A percentile compares a stretch with the other conserved stretches of the same genome.
Evolutionary conservation across 1,140 invertebrate genomes (phyloP).

Genomic region (Charaxes varanes): DNA sequence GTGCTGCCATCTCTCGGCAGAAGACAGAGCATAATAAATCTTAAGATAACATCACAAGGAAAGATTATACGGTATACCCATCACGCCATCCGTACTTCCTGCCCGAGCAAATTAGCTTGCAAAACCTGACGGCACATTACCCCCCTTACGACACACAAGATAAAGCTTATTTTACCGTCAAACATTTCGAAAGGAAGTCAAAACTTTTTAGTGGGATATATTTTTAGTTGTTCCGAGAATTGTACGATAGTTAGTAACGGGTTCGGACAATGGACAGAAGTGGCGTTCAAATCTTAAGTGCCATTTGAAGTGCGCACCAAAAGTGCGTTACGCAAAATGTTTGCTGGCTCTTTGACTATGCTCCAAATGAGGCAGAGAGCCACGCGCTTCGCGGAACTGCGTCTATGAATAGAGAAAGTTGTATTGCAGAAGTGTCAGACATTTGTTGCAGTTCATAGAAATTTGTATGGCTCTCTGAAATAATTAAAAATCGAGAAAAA

Average conservation of each 20-base stretch:
- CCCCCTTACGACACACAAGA: conserved; percentile 17
- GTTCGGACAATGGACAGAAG: conserved; percentile 52
- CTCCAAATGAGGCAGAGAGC: conserved; percentile 16
- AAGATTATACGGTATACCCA: conserved; percentile 68
- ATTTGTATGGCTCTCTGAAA: no score
- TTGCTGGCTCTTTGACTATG: conserved; percentile 15
- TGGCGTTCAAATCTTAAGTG: conserved; percentile 44
- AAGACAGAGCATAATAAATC: conserved; percentile 70
- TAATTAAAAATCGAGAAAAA: no score
- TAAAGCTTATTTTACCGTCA: conserved; percentile 36
- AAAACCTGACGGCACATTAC: conserved; percentile 31
- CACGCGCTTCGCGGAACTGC: conserved; percentile 17
- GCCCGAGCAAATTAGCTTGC: conserved; percentile 62
- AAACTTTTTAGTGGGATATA: conserved; percentile 35
- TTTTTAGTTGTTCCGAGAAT: conserved; percentile 68
- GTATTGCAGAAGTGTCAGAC: no score
- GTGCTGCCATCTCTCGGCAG: conserved; percentile 66
- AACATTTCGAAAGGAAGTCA: conserved; percentile 10
- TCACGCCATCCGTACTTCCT: conserved; percentile 69
- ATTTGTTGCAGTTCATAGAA: no score
- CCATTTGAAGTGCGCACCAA: conserved; percentile 37
- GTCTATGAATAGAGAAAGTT: conserved; percentile 8
- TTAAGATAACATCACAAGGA: conserved; percentile 67
- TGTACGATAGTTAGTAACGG: conserved; percentile 39
- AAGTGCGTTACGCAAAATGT: conserved; percentile 21